These are phyloP conservation scores for Hypercompe scribonia DNA, from an alignment of 2,888 invertebrate species.

Conservation along the genomic window DNA sequence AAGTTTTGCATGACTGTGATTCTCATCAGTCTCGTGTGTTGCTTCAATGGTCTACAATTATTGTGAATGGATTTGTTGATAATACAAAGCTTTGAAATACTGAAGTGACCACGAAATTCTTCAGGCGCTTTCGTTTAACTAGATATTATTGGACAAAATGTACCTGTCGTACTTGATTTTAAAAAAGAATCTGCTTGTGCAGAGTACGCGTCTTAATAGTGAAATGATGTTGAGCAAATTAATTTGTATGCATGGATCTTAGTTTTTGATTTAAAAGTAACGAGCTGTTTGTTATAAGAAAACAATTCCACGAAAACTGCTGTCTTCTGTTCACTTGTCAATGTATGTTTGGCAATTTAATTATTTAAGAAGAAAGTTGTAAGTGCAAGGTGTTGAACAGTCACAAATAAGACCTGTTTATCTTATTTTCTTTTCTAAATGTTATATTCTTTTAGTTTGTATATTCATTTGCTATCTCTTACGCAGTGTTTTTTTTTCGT, in stretches of 20 bases:
- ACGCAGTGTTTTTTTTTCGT: too few species aligned
- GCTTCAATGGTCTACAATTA: conserved; percentile 67
- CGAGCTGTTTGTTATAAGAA: background rate
- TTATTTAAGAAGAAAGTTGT: background rate
- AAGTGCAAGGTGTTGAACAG: background rate
- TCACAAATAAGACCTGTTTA: background rate
- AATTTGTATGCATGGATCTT: background rate
- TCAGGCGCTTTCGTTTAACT: conserved; percentile 40
- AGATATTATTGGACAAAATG: conserved; percentile 38
- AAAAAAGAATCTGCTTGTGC: conserved; percentile 36
- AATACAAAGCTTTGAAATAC: conserved; percentile 54
- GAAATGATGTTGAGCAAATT: conserved; percentile 13
- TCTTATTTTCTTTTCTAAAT: too few species aligned
- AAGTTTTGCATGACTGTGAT: conserved; percentile 75
- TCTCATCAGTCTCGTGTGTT: conserved; percentile 66
- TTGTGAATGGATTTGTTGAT: conserved; percentile 58
- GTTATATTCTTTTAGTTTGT: background rate
- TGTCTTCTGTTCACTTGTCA: background rate
- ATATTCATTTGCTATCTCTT: background rate
- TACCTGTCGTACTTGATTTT: conserved; percentile 17
- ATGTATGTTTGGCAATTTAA: background rate
- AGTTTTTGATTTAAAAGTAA: background rate
- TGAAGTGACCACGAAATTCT: conserved; percentile 55
- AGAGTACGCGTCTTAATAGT: conserved; percentile 32
- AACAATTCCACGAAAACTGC: background rate